phyloP scores from a whole-genome alignment of 2,113 vertebrate species.

The Pangasianodon gigas region DNA sequence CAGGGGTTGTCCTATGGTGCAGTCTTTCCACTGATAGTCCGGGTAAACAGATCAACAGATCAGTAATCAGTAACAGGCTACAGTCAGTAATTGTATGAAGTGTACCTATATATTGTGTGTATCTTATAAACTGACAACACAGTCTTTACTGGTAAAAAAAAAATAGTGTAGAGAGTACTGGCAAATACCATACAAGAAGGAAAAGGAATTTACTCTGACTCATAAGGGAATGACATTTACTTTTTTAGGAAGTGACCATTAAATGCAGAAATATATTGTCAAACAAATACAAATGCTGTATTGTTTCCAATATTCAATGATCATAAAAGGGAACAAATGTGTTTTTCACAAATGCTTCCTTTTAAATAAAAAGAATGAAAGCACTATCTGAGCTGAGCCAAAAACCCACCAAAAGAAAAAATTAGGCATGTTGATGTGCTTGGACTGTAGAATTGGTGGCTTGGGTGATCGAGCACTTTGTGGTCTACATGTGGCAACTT shows the following conservation, averaged over 20 bases:
- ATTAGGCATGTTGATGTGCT: neutral
- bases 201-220: neutral
- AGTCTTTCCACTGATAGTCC: neutral
- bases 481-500: conserved; percentile 42
- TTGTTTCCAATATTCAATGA: neutral
- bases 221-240: neutral
- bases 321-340: neutral
- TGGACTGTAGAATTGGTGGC: conserved; percentile 15
- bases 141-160: neutral
- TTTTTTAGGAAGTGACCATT: neutral
- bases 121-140: neutral
- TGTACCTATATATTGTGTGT: no score
- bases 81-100: no score
- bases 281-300: neutral
- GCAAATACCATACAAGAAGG: neutral
- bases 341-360: neutral
- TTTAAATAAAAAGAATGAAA: neutral
- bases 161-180: neutral
- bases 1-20: neutral
- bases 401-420: neutral
- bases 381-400: neutral
- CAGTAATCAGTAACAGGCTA: no score
- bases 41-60: neutral
- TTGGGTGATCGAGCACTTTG: neutral
- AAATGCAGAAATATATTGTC: neutral